Base-by-base conservation (phyloP, 2,797 vertebrate species). In the Enteromius viviparus region DNA sequence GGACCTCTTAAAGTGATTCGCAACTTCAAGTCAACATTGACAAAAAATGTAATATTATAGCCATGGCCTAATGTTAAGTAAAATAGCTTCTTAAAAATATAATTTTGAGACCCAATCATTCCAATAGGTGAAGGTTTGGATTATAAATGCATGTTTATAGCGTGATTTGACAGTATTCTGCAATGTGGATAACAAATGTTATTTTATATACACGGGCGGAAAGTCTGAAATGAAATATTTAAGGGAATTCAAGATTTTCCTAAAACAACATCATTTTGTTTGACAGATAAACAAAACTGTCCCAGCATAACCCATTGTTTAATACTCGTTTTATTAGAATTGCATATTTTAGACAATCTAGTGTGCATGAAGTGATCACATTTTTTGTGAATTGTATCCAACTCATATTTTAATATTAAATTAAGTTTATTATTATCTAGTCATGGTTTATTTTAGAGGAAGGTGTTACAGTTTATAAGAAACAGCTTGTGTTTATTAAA, bases 301-400 rank as follows among this genome's bases (percentile, higher is more conserved):
- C 19, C 40, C 12, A 60, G 40, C 10, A 17, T 62, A 49, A 64
- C 70, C 47, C 47, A 7, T 45, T 77, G 21, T 79, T 82, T 83
- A 19, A 60, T 34, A 0, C 76, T 45, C 40, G 53, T 23, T 19
- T 65, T 47, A 15, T 53, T 64, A 53, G 6, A 62, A 62, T 32
- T 21, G 4, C 32, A 55, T 37, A 17, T 78, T 83, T 84, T 78
- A 82, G 82, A 82, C 89, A 82, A 85, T 83, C 47, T 83, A 85
- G 81, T 81, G 76, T 91, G 92, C 93, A 93, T 93, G 91, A 90
- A 87, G 84, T 78, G 49, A 60, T 79, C 10, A 66, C 77, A 11
- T 82, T 80, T 85, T 62, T 29, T 83, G 78, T 69, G 21, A 72
- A 58, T 68, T 10, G 64, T 69, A 85, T 86, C 89, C 89, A 91